Conservation (phyloP, 1,140 invertebrate species). For the Calosoma granatense region DNA sequence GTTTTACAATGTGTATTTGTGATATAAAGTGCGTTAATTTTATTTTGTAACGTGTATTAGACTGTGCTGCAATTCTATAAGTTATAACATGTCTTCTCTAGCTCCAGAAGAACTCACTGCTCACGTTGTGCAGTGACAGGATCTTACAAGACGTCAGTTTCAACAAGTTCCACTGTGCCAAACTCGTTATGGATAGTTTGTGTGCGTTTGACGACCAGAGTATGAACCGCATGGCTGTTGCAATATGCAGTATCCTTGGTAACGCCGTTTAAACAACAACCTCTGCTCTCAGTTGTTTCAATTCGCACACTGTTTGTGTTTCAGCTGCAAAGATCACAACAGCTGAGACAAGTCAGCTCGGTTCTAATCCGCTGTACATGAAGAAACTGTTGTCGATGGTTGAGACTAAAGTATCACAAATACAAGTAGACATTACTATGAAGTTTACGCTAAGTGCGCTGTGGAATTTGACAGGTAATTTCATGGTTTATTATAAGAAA, state of each 20-base stretch:
- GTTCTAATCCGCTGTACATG: slow-evolving; percentile 61
- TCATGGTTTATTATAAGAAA: slow-evolving; percentile 4
- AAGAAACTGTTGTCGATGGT: slow-evolving; percentile 61
- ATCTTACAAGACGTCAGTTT: slow-evolving; percentile 69
- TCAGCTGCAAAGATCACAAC: slow-evolving; percentile 63
- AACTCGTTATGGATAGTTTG: slow-evolving; percentile 65
- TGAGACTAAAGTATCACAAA: slow-evolving; percentile 46
- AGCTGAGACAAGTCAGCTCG: slow-evolving; percentile 59
- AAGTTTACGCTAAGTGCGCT: slow-evolving; percentile 73
- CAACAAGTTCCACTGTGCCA: slow-evolving; percentile 61
- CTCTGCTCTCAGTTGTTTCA: neutral
- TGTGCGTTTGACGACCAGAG: slow-evolving; percentile 61
- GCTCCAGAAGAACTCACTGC: slow-evolving; percentile 67
- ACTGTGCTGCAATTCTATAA: neutral
- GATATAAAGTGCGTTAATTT: no score
- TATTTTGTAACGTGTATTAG: neutral
- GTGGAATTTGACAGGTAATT: slow-evolving; percentile 67
- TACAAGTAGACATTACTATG: slow-evolving; percentile 60
- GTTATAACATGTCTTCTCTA: slow-evolving; percentile 32
- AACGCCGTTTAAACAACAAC: neutral
- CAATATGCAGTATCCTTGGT: slow-evolving; percentile 67
- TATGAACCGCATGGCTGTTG: slow-evolving; percentile 74
- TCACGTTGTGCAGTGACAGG: slow-evolving; percentile 69
- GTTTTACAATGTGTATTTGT: no score
- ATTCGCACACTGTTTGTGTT: neutral